Conservation (phyloP, 2,888 invertebrate species). For the Orchesella flavescens region DNA sequence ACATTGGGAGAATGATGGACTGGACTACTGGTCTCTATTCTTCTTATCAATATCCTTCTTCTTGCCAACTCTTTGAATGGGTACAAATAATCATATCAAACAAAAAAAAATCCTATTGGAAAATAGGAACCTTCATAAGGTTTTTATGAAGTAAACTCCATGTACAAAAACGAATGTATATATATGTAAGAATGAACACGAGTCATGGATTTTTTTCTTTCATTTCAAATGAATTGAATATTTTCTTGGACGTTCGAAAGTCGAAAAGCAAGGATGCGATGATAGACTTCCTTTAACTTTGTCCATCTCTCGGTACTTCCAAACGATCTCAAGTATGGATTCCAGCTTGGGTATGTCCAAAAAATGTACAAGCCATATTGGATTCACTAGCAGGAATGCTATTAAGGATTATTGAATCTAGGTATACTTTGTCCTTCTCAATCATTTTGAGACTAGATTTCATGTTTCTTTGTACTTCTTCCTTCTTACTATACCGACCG, state of each 20-base stretch:
- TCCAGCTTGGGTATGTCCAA: too few species aligned
- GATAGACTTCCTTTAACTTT: too few species aligned
- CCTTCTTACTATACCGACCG: neutral
- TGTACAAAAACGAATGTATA: too few species aligned
- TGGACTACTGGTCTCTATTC: neutral
- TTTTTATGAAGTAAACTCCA: slow-evolving; percentile 27
- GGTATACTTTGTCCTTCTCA: slow-evolving; percentile 13
- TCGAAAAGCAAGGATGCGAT: too few species aligned
- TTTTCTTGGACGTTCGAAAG: neutral
- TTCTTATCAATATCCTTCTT: slow-evolving; percentile 11
- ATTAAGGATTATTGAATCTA: slow-evolving; percentile 49
- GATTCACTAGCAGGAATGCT: slow-evolving; percentile 23
- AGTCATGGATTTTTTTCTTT: too few species aligned
- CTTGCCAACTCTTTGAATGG: neutral
- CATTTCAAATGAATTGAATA: slow-evolving; percentile 8
- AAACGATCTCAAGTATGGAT: too few species aligned
- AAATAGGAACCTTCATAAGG: slow-evolving; percentile 18
- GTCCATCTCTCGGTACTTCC: too few species aligned
- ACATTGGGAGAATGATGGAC: neutral
- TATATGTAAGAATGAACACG: too few species aligned
- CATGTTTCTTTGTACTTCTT: neutral
- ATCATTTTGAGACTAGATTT: neutral
- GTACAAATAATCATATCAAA: neutral
- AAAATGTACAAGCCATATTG: neutral
- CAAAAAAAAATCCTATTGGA: neutral